Conservation (phyloP, 2,888 invertebrate species). For the Caenorhabditis sulstoni region DNA sequence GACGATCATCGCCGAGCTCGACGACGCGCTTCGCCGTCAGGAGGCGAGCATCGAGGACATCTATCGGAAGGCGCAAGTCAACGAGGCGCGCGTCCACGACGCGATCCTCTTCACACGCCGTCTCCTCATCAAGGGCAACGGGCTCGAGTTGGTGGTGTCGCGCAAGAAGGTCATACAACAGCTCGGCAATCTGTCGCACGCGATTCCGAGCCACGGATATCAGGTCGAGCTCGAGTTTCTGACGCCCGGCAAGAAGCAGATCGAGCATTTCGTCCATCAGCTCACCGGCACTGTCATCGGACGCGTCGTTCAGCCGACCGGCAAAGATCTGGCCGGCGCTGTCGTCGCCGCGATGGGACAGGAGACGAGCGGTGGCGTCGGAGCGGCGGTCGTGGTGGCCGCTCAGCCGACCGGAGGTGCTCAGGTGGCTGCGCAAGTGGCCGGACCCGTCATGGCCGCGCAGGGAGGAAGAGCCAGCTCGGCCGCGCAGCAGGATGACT, state of each 20-base stretch:
- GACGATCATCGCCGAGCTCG: slow-evolving; percentile 66
- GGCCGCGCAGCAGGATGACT: slow-evolving; percentile 22
- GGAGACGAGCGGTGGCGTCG: too few relatives aligned
- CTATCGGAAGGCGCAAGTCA: slow-evolving; percentile 71
- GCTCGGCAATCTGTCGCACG: slow-evolving; percentile 71
- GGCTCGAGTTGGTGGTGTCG: slow-evolving; percentile 72
- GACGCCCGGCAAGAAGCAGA: slow-evolving; percentile 59
- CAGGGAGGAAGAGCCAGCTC: slow-evolving; percentile 26
- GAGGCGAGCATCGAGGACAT: slow-evolving; percentile 72
- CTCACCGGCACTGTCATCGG: slow-evolving; percentile 60
- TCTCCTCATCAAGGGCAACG: slow-evolving; percentile 71
- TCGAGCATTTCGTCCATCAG: slow-evolving; percentile 56
- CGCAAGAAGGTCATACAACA: slow-evolving; percentile 75
- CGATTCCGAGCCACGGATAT: slow-evolving; percentile 72
- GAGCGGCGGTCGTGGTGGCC: too few relatives aligned
- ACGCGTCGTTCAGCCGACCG: slow-evolving; percentile 45
- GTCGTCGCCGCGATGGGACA: too few relatives aligned
- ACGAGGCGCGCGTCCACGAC: slow-evolving; percentile 71
- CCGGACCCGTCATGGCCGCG: neutral
- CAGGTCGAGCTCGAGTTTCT: slow-evolving; percentile 72
- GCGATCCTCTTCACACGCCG: slow-evolving; percentile 74
- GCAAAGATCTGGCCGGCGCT: slow-evolving; percentile 20
- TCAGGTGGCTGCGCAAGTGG: slow-evolving; percentile 4
- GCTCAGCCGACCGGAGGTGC: too few relatives aligned
- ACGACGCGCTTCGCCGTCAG: slow-evolving; percentile 70